Percentiles rank a stretch among this genome's conserved stretches.
These are phyloP conservation scores for Pocillopora verrucosa DNA, from an alignment of 64 coral and sea anemone genomes.

Conservation along the genomic window DNA sequence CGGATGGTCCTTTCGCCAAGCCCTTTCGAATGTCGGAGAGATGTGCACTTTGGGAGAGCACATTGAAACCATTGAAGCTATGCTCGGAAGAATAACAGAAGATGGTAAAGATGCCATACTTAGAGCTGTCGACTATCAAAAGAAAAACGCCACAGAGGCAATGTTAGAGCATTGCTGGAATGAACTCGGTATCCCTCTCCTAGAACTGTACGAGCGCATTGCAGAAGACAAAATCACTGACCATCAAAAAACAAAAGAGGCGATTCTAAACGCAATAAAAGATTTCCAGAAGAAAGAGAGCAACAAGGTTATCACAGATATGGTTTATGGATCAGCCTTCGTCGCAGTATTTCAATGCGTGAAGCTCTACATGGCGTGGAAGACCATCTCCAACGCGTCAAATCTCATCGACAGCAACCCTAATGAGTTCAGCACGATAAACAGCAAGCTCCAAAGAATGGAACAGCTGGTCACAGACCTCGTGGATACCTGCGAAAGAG, in stretches of 20 bases:
- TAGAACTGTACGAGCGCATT: slow-evolving; percentile 37
- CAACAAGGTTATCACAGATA: slow-evolving; percentile 54
- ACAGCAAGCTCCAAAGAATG: slow-evolving; percentile 42
- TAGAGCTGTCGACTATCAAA: slow-evolving; percentile 53
- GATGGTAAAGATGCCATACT: slow-evolving; percentile 58
- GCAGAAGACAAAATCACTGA: slow-evolving; percentile 15
- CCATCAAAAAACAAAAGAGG: slow-evolving; percentile 28
- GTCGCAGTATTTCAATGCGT: slow-evolving; percentile 44
- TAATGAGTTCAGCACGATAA: slow-evolving; percentile 52
- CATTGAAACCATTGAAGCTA: slow-evolving; percentile 33
- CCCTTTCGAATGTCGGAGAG: slow-evolving; percentile 17
- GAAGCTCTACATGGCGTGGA: slow-evolving; percentile 67
- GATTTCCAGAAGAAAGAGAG: slow-evolving; percentile 49
- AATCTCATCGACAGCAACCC: slow-evolving; percentile 49
- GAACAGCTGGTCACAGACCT: slow-evolving; percentile 63
- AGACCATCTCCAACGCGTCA: slow-evolving; percentile 55
- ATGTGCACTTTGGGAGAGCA: slow-evolving; percentile 30
- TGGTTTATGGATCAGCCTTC: slow-evolving; percentile 43
- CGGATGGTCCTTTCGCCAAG: slow-evolving; percentile 55
- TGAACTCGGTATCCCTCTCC: neutral
- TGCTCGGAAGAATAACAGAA: slow-evolving; percentile 29
- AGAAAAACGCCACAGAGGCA: slow-evolving; percentile 54
- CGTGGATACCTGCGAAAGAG: slow-evolving; percentile 54
- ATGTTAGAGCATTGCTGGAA: slow-evolving; percentile 40
- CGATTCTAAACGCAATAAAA: slow-evolving; percentile 63